Base-by-base conservation (phyloP, 2,888 invertebrate species). In the Scaptomyza parva region DNA sequence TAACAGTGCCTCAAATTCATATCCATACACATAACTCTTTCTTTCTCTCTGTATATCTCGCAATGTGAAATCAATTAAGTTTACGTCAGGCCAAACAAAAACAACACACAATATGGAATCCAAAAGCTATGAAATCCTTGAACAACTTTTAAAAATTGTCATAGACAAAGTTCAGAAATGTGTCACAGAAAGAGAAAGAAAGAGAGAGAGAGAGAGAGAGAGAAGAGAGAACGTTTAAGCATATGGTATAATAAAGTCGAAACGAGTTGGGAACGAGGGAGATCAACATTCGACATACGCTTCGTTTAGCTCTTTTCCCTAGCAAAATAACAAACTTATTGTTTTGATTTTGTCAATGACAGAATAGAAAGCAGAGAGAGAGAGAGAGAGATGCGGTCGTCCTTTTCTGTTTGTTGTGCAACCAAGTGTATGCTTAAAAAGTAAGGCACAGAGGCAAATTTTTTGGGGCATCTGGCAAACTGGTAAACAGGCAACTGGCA, bases 291-390 rank as follows among this genome's bases (percentile, higher is more conserved):
- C 50, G n/a, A 14, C 50, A 50, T 67, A 62, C 78, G 76, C 59
- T 80, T 82, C 78, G 81, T 71, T 71, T 86, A 78, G 65, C 40
- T 70, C 40, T 76, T 37, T 71, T 61, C 71, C n/a, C n/a, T 26
- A 71, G 65, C 75, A 76, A 71, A 70, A 86, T 78, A 86, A 70
- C 81, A 80, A 82, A 82, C 82, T 80, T 82, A 82, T 86, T 86
- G 87, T 86, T 82, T 82, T 76, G 85, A 82, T 86, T 76, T 86
- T 86, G 87, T 78, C 82, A 86, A 81, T 86, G 82, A 76, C 87
- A 84, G 67, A 59, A 61, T 70, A 51, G 44, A 53, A 64, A 57
- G 64, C 61, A 33, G 2, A 33, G 12, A 35, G 35, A 35, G 35
- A 35, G 33, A 2, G 14, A 33, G n/a, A 12, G 12, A 26, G 26